Conservation (phyloP, 2,113 vertebrate species). For the Callaeas wilsoni region DNA sequence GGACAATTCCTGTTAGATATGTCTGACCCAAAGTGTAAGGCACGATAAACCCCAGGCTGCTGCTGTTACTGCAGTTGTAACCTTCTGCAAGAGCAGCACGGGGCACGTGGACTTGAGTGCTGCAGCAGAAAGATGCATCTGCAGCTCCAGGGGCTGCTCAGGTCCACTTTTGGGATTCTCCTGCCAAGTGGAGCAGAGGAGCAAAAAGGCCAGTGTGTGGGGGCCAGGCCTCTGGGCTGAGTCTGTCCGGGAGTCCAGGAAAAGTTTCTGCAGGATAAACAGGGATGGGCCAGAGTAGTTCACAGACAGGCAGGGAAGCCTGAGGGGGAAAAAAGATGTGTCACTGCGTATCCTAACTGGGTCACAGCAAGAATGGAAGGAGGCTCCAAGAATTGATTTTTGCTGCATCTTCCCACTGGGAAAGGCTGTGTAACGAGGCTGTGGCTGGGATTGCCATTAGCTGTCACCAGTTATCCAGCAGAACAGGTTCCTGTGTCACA, state of each 20-base stretch:
- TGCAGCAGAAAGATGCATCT: neutral
- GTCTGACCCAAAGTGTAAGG: neutral
- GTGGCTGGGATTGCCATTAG: neutral
- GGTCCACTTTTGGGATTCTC: neutral
- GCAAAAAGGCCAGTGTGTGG: neutral
- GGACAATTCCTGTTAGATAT: neutral
- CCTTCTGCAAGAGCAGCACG: neutral
- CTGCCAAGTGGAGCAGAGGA: neutral
- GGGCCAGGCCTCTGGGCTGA: neutral
- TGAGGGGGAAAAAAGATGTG: neutral
- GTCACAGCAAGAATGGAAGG: neutral
- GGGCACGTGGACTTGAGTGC: rapidly evolving
- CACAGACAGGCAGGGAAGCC: neutral
- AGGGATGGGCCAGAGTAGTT: neutral
- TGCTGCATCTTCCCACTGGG: neutral
- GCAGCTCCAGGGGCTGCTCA: neutral
- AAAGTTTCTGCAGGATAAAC: neutral
- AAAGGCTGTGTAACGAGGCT: neutral
- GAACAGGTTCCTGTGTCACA: slow-evolving; percentile 46
- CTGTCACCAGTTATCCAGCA: neutral
- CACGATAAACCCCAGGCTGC: neutral
- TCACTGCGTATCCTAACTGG: neutral
- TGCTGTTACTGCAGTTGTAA: neutral
- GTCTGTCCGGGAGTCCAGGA: neutral
- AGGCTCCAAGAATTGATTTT: neutral